Conservation (phyloP, 2,797 vertebrate genomes). For the Yasuhikotakia modesta region DNA sequence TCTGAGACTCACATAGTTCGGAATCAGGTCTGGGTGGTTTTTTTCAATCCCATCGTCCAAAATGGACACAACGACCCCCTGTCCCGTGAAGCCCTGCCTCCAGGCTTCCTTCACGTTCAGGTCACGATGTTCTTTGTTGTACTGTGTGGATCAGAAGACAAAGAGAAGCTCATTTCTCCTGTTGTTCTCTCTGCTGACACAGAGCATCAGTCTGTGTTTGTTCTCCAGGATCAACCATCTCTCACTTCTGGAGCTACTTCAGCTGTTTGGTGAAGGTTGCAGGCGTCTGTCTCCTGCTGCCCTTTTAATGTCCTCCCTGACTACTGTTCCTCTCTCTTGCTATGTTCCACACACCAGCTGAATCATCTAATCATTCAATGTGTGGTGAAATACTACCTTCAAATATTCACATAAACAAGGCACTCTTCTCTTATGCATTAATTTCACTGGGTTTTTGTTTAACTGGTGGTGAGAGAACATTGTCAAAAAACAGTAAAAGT, state of each 20-base stretch:
- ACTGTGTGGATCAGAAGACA: slow-evolving; percentile 70
- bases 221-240: slow-evolving; percentile 2
- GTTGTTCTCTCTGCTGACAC: not conserved
- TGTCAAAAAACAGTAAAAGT: too few relatives aligned
- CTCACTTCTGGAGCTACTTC: not conserved
- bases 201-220: slow-evolving; percentile 7
- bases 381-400: too few relatives aligned
- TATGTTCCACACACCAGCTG: too few relatives aligned
- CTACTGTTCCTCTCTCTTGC: not conserved
- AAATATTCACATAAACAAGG: too few relatives aligned
- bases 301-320: not conserved
- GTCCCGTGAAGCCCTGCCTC: slow-evolving; percentile 91
- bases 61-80: slow-evolving; percentile 94
- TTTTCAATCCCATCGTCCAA: slow-evolving; percentile 98
- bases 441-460: too few relatives aligned
- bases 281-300: not conserved
- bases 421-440: too few relatives aligned
- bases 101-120: slow-evolving; percentile 93
- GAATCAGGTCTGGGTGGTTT: slow-evolving; percentile 91
- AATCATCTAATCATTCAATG: too few relatives aligned
- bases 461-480: too few relatives aligned
- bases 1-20: slow-evolving; percentile 81
- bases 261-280: not conserved
- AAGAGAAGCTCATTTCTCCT: slow-evolving; percentile 1
- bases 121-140: slow-evolving; percentile 86